Conservation (phyloP, 2,797 vertebrate species). For the Amblyopsis hoosieri region DNA sequence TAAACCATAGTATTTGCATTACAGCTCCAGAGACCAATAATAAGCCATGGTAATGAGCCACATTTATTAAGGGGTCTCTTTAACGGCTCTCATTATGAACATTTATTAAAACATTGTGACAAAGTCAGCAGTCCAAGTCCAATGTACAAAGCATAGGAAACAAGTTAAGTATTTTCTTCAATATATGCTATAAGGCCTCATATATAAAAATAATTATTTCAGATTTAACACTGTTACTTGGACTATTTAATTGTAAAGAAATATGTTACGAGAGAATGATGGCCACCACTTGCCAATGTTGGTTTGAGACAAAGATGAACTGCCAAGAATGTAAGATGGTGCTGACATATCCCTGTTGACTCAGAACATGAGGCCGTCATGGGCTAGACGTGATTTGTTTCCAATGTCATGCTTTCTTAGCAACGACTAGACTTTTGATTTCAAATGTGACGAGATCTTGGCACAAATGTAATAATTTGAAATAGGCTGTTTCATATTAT, state of each 20-base stretch:
- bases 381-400: slow-evolving; percentile 60
- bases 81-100: not conserved
- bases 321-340: slow-evolving; percentile 43
- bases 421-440: slow-evolving; percentile 57
- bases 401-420: slow-evolving; percentile 62
- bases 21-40: slow-evolving; percentile 1
- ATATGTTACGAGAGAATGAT: slow-evolving; percentile 31
- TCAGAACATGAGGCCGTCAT: slow-evolving; percentile 39
- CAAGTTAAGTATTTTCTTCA: not conserved
- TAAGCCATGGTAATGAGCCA: slow-evolving; percentile 18
- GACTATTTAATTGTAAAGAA: slow-evolving; percentile 14
- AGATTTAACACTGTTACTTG: slow-evolving; percentile 4
- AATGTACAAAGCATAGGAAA: slow-evolving; percentile 33
- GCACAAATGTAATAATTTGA: slow-evolving; percentile 42
- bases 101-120: slow-evolving; percentile 1
- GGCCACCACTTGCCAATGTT: slow-evolving; percentile 41
- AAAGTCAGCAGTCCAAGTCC: not conserved
- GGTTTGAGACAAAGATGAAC: slow-evolving; percentile 51
- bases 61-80: not conserved
- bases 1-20: slow-evolving; percentile 9
- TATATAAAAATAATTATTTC: not conserved
- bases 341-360: slow-evolving; percentile 56
- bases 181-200: not conserved
- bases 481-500: slow-evolving; percentile 9
- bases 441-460: slow-evolving; percentile 47